Conservation (phyloP, 2,113 vertebrate species). For the Prietella phreatophila region DNA sequence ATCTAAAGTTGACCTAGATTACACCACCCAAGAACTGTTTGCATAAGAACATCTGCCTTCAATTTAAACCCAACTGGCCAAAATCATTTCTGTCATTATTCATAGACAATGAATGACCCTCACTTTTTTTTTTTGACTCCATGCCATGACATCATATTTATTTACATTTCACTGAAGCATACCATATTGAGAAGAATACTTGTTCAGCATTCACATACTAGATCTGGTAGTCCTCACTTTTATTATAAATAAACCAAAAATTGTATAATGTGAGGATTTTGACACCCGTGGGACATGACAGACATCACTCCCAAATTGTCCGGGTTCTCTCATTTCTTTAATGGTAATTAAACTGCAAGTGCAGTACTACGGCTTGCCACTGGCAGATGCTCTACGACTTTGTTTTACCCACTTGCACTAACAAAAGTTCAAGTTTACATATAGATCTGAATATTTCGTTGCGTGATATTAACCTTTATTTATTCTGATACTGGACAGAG, state of each 20-base stretch:
- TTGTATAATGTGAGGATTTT: conserved; percentile 21
- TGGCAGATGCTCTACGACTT: conserved; percentile 67
- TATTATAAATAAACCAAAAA: conserved; percentile 1
- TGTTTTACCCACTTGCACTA: not conserved
- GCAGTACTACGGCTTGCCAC: conserved; percentile 54
- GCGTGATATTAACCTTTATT: not conserved
- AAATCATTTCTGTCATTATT: conserved; percentile 69
- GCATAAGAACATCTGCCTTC: conserved; percentile 66
- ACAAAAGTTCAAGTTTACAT: conserved; percentile 1
- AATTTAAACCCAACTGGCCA: conserved; percentile 62
- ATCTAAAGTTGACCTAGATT: conserved; percentile 66
- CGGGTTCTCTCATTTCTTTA: not conserved
- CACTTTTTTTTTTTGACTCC: conserved; percentile 56
- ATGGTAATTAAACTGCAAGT: not conserved
- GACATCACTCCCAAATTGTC: conserved; percentile 28
- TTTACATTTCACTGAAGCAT: conserved; percentile 57
- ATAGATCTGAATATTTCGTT: not conserved
- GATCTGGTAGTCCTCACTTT: conserved; percentile 39
- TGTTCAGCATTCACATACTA: conserved; percentile 55
- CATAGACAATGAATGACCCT: conserved; percentile 58
- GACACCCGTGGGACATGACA: conserved; percentile 22
- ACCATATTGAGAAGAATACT: conserved; percentile 46
- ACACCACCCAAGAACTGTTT: conserved; percentile 64
- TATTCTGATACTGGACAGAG: conserved; percentile 9
- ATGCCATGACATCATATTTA: conserved; percentile 61